These are phyloP conservation scores for Hyposmocoma kahamanoa DNA, from an alignment of 1,140 invertebrate genomes.

Conservation along the genomic window DNA sequence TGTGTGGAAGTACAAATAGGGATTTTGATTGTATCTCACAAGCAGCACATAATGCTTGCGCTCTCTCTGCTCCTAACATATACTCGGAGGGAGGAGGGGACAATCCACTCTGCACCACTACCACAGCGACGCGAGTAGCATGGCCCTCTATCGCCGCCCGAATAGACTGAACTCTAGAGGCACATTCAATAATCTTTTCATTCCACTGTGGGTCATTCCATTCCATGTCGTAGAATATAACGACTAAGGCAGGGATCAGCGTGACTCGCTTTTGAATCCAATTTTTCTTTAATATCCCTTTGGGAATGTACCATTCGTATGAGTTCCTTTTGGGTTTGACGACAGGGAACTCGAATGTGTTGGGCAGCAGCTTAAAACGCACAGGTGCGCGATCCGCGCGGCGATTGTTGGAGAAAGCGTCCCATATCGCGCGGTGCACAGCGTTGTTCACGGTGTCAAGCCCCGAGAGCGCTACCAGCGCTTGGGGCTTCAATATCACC, in stretches of 20 bases:
- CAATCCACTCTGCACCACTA: conserved; percentile 89
- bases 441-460: conserved; percentile 89
- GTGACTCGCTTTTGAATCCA: conserved; percentile 97
- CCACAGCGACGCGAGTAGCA: conserved; percentile 89
- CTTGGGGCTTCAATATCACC: conserved; percentile 85
- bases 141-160: conserved; percentile 79
- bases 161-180: conserved; percentile 90
- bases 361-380: conserved; percentile 86
- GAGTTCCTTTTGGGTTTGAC: conserved; percentile 93
- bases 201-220: conserved; percentile 97
- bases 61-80: conserved; percentile 88
- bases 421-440: conserved; percentile 93
- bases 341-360: conserved; percentile 90
- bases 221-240: conserved; percentile 97
- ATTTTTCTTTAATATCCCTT: conserved; percentile 95
- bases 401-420: conserved; percentile 89
- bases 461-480: conserved; percentile 89
- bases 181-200: conserved; percentile 95
- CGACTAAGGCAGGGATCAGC: conserved; percentile 92
- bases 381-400: conserved; percentile 87
- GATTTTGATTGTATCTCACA: conserved; percentile 95
- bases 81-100: conserved; percentile 89
- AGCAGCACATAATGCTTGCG: conserved; percentile 88
- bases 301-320: conserved; percentile 97
- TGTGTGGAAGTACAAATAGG: conserved; percentile 92